Base-by-base conservation (phyloP, 2,797 vertebrate species). In the Falco columbarius region DNA sequence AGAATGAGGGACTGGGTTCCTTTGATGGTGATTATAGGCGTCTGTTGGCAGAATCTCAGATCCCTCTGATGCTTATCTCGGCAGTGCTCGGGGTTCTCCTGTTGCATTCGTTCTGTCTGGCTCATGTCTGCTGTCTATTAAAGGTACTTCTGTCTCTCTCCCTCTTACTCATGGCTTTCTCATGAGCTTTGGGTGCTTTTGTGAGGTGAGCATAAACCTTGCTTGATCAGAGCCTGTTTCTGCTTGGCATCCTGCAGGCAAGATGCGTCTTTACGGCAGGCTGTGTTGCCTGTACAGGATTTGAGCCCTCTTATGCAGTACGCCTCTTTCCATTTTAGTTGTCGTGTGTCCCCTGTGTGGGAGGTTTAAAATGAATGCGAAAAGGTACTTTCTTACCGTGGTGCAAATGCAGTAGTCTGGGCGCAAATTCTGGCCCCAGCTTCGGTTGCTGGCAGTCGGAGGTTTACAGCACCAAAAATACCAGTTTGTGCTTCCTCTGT, bases 301-400 rank as follows among this genome's bases (percentile, higher is more conserved):
- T 12, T 8, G 32, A 63, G 29, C 24, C 49, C 55, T 36, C 6
- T 13, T 14, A 3, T 0, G 4, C 32, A 1, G 10, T 8, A 19
- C 29, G 34, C 14, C 40, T n/a, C 47, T 12, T 32, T 17, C 66
- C 59, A 42, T 36, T 32, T 9, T 4, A 12, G 27, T 6, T 3
- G 13, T 44, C 18, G 0, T 2, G 4, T 14, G 18, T 38, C 18
- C 47, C 24, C 55, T 15, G 24, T 4, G 44, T 5, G 2, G n/a
- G 34, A 59, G 30, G 11, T 32, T 62, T 72, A 7, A 58, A 59
- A 17, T 2, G 8, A 12, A 23, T 2, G 9, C 10, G 3, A 38
- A 23, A 46, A n/a, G 16, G 5, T 12, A 4, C 29, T 18, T 30
- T 12, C 70, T 30, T 12, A 3, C 12, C 8, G 0, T 2, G 20